These are phyloP conservation scores for Salvelinus sp. DNA, from an alignment of 2,113 vertebrate species.

Conservation along the genomic window DNA sequence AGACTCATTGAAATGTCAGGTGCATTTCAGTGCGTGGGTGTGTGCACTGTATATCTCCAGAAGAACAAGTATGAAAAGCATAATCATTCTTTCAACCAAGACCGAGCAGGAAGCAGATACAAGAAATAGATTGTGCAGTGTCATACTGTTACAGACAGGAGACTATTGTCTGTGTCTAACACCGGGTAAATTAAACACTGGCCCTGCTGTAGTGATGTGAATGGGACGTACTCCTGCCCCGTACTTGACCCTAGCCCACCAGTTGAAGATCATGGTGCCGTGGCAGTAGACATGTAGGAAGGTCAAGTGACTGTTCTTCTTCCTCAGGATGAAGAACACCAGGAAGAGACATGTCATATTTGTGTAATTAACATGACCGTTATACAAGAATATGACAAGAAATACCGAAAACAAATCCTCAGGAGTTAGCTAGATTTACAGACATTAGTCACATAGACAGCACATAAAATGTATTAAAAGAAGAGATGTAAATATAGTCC, in stretches of 20 bases:
- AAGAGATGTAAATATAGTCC: too few relatives aligned
- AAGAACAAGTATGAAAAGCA: too few relatives aligned
- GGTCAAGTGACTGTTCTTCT: conserved; percentile 79
- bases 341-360: conserved; percentile 35
- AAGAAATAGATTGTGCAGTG: too few relatives aligned
- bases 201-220: neutral
- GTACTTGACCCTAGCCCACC: conserved; percentile 80
- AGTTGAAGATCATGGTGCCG: conserved; percentile 80
- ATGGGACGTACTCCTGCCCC: conserved; percentile 69
- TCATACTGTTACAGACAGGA: too few relatives aligned
- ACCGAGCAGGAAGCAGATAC: too few relatives aligned
- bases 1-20: too few relatives aligned
- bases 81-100: too few relatives aligned
- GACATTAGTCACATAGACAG: neutral
- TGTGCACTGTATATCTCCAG: too few relatives aligned
- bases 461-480: neutral
- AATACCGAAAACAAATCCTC: neutral
- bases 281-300: conserved; percentile 85
- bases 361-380: too few relatives aligned
- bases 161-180: neutral
- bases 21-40: too few relatives aligned
- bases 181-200: neutral
- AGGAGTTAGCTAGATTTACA: too few relatives aligned
- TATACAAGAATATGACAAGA: neutral
- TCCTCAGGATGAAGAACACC: conserved; percentile 82